Percentiles rank a stretch among this genome's conserved stretches.
Conservation (phyloP, 2,888 invertebrate species). For the Cylindroiulus punctatus region DNA sequence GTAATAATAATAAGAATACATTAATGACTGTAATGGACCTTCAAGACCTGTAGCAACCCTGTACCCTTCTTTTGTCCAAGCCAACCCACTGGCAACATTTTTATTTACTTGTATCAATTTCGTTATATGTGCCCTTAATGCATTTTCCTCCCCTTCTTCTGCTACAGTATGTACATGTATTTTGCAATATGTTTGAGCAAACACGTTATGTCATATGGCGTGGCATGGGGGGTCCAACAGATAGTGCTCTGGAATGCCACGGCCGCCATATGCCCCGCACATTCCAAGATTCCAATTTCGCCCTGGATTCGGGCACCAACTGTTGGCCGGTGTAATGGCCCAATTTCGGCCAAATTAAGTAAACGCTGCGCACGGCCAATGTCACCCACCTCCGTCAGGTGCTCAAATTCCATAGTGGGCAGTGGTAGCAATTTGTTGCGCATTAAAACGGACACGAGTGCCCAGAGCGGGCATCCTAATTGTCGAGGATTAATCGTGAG, state of each 20-base stretch:
- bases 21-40: too few relatives aligned
- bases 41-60: too few relatives aligned
- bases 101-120: too few relatives aligned
- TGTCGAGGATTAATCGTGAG: slow-evolving; percentile 17
- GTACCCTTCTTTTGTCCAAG: too few relatives aligned
- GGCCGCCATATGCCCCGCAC: background rate
- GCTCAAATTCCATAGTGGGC: background rate
- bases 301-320: background rate
- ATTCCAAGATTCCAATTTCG: background rate
- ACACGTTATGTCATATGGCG: too few relatives aligned
- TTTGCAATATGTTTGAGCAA: too few relatives aligned
- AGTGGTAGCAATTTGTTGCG: background rate
- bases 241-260: background rate
- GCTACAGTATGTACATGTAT: too few relatives aligned
- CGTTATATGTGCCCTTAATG: too few relatives aligned
- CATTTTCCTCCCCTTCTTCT: too few relatives aligned
- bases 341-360: background rate
- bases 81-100: too few relatives aligned
- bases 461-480: background rate
- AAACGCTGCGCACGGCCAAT: slow-evolving; percentile 8
- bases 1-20: too few relatives aligned
- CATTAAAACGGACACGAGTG: slow-evolving; percentile 38
- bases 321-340: background rate
- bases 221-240: background rate
- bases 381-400: slow-evolving; percentile 26